Base-by-base conservation (phyloP, 2,113 vertebrate genomes). In the Sarotherodon lohbergeri region DNA sequence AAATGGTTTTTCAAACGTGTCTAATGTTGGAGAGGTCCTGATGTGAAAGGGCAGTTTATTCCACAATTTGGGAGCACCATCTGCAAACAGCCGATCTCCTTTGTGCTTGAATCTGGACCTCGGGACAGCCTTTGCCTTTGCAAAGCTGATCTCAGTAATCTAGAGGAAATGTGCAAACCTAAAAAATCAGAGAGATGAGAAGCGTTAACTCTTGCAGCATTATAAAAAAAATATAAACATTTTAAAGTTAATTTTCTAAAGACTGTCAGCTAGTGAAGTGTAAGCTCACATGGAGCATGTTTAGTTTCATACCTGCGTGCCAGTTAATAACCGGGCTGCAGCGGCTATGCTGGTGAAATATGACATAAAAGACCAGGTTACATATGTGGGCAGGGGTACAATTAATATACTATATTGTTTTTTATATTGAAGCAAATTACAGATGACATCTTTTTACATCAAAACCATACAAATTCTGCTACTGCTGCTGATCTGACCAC, bases 121-220 rank as follows among this genome's bases (percentile, higher is more conserved):
- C 4, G 4, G 61, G 61, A 13, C 6, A n/a, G 32, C 34, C 36
- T 63, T 36, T 36, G 59, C 9, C 19, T 68, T 41, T 22, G 36
- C 36, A 39, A 0, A 13, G 61, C 34, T 68, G 11, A 39, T 68
- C 11, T 68, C 36, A 24, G 63, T 41, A 24, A 41, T 41, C 36
- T 24, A 68, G 36, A 66, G 61, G 34, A 39, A 39, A 68, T 63
- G 17, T 36, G 59, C 32, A n/a, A 63, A 36, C 0, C 1, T 63
- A 63, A 63, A 63, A 63, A 29, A 34, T 6, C 59, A 34, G 29
- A 6, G 9, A 63, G 32, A 4, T 36, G 17, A 63, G 32, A 36
- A 32, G 59, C 2, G 0, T 4, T 7, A 63, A n/a, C 9, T 3
- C 1, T 6, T 36, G 9, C 1, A 0, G 59, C 32, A 36, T 36